Conservation (phyloP, 2,888 invertebrate species). For the Steinernema hermaphroditum region DNA sequence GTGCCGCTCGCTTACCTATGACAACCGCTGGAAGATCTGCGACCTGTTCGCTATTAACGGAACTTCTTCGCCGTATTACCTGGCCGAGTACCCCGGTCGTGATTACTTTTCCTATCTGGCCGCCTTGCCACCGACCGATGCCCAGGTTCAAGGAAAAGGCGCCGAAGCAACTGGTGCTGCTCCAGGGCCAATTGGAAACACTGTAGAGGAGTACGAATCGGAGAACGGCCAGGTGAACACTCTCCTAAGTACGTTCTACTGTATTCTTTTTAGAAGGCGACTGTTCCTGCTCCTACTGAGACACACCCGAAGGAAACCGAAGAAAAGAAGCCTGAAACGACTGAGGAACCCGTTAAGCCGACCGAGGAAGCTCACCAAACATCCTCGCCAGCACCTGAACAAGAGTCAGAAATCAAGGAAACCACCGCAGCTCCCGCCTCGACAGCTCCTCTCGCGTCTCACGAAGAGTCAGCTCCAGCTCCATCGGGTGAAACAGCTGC, state of each 20-base stretch:
- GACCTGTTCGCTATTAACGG: slow-evolving; percentile 53
- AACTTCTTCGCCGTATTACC: slow-evolving; percentile 42
- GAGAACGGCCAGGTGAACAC: neutral
- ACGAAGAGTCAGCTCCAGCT: slow-evolving; percentile 19
- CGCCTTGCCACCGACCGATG: slow-evolving; percentile 47
- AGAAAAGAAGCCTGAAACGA: neutral
- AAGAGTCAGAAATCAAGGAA: neutral
- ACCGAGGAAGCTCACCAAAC: neutral
- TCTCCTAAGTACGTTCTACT: neutral
- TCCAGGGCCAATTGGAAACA: slow-evolving; percentile 13
- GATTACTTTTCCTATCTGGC: slow-evolving; percentile 51
- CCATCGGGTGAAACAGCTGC: neutral
- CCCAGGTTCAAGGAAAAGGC: slow-evolving; percentile 34
- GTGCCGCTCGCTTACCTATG: slow-evolving; percentile 56
- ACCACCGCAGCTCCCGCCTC: slow-evolving; percentile 5
- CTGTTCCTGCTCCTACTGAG: neutral
- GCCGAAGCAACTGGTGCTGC: neutral
- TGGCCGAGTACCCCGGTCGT: slow-evolving; percentile 43
- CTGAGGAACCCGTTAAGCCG: neutral
- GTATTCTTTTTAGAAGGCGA: neutral
- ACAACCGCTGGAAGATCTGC: slow-evolving; percentile 50
- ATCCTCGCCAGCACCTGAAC: neutral
- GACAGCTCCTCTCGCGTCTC: neutral
- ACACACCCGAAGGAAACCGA: neutral
- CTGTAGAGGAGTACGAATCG: slow-evolving; percentile 8